Evolutionary conservation across 2,797 vertebrate genomes (phyloP).

Genomic region (Hippocampus kuda): DNA sequence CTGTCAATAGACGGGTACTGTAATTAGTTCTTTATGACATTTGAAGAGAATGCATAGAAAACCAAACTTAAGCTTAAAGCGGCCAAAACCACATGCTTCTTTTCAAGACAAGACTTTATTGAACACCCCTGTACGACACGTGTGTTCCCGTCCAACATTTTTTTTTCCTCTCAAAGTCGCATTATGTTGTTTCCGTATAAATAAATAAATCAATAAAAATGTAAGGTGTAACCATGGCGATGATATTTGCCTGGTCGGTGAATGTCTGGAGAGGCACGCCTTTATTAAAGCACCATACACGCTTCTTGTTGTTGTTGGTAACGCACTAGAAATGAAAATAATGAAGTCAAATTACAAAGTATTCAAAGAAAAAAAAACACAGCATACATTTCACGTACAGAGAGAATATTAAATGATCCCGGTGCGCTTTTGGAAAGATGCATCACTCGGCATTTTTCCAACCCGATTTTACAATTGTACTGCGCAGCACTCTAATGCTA

Average conservation of each 20-base stretch:
- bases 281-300: constrained; percentile 49
- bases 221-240: constrained; percentile 52
- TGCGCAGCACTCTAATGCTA: constrained; percentile 4
- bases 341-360: not conserved
- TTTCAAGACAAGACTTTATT: constrained; percentile 44
- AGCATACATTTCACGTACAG: constrained; percentile 20
- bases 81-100: not conserved
- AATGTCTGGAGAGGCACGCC: constrained; percentile 52
- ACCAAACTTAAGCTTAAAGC: not conserved
- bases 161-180: constrained; percentile 38
- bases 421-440: constrained; percentile 22
- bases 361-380: not conserved
- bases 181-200: constrained; percentile 34
- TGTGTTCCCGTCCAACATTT: constrained; percentile 22
- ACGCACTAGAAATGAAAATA: not conserved
- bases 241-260: constrained; percentile 48
- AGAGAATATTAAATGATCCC: constrained; percentile 20
- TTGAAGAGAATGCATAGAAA: not conserved
- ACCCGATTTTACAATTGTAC: constrained; percentile 18
- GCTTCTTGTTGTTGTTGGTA: constrained; percentile 5
- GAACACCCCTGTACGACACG: constrained; percentile 22
- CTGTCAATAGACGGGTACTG: too few relatives aligned
- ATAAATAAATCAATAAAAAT: constrained; percentile 30
- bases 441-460: constrained; percentile 13
- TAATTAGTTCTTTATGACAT: not conserved